Base-by-base conservation (phyloP, 2,113 vertebrate species). In the Brachypodius melanocephalos region DNA sequence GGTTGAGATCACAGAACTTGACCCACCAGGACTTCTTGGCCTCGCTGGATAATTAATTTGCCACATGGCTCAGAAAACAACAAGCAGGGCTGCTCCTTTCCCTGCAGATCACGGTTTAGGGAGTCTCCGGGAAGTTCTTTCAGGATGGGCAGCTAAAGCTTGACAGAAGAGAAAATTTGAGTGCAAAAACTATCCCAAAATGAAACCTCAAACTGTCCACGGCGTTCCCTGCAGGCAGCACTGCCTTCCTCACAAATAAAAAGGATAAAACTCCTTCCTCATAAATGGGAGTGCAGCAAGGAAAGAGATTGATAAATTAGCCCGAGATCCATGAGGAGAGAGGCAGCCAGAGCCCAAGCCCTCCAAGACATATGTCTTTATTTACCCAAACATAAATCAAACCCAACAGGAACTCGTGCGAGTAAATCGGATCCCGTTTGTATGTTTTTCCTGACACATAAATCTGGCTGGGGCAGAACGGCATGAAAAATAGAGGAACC, bases 391-490 rank as follows among this genome's bases (percentile, higher is more conserved):
- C 93, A 96, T 98, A 98, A 98, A 98, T 98, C 98, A 98, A 95
- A 72, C 55, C 74, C 85, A 77, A 88, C 97, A 96, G 97, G 97
- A 98, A 97, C 97, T 95, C 75, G 89, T 83, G 97, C 95, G 93
- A 98, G 97, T 97, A 96, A 98, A 98, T 98, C 97, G 96, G 97
- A 98, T 98, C 97, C 97, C 97, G 6, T 98, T 98, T 98, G 98
- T 98, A 96, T 98, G 98, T 98, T 98, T 98, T 98, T 96, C 97
- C 98, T 98, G 98, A 98, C 98, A 97, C 97, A 98, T 98, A 98
- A 98, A 98, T 98, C 98, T 98, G 97, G 94, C 93, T 97, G 97
- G 55, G 83, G 95, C 76, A 89, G 97, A 97, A 98, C 82, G 95
- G 96, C 97, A 98, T 98, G 97, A 98, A 96, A 97, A 98, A 98